Conservation (phyloP, 2,797 vertebrate genomes). For the Galaxias olidus region DNA sequence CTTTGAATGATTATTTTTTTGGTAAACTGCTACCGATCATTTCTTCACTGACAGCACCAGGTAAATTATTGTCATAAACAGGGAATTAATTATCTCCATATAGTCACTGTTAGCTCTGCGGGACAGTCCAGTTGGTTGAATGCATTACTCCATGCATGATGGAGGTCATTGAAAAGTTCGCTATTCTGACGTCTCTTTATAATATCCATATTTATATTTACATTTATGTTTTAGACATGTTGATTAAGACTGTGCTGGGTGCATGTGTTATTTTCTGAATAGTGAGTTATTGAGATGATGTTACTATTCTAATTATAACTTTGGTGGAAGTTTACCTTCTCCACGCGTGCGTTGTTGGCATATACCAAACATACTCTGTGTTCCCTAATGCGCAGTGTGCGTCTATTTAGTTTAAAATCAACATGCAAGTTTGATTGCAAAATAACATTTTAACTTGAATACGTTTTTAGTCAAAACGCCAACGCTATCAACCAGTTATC, state of each 20-base stretch:
- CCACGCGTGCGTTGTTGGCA: too few relatives aligned
- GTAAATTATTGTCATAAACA: constrained; percentile 43
- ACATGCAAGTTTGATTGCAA: too few relatives aligned
- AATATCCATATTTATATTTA: neutral
- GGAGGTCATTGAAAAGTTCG: constrained; percentile 39
- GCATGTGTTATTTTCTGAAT: constrained; percentile 25
- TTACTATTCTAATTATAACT: constrained; percentile 11
- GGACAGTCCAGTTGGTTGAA: constrained; percentile 16
- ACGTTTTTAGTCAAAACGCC: too few relatives aligned
- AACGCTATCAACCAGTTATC: too few relatives aligned
- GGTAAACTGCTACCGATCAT: constrained; percentile 42
- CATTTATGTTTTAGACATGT: neutral
- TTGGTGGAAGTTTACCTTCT: constrained; percentile 19
- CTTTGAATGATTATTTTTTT: constrained; percentile 33
- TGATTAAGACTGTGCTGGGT: constrained; percentile 3
- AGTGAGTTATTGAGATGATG: neutral
- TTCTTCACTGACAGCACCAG: constrained; percentile 50
- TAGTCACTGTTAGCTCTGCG: constrained; percentile 10
- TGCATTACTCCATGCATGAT: constrained; percentile 7
- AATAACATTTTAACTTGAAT: too few relatives aligned
- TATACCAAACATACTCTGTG: too few relatives aligned
- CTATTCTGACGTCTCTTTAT: neutral
- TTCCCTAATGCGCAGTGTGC: too few relatives aligned
- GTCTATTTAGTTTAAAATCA: too few relatives aligned
- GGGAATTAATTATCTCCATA: constrained; percentile 18